A percentile compares a stretch with the other conserved stretches of the same genome.
Conservation (phyloP, 2,888 invertebrate species). For the Dryobotodes eremita region DNA sequence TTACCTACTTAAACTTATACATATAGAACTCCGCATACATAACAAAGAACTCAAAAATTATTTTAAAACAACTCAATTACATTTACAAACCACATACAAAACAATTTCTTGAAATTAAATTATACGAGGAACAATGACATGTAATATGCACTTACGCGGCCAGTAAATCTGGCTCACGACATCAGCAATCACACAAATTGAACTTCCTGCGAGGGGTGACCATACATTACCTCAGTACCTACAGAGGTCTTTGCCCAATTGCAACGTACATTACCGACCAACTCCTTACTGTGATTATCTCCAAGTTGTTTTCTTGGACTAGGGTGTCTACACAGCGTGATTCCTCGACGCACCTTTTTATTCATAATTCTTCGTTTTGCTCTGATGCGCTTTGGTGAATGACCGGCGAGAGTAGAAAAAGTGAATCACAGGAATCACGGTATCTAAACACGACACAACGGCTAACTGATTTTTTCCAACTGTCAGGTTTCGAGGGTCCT, state of each 20-base stretch:
- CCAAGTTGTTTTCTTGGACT: slow-evolving; percentile 76
- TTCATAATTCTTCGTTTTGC: slow-evolving; percentile 86
- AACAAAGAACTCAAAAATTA: background rate
- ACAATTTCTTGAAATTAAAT: slow-evolving; percentile 62
- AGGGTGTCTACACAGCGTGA: slow-evolving; percentile 88
- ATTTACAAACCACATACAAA: slow-evolving; percentile 35
- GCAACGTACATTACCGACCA: slow-evolving; percentile 70
- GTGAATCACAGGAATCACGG: slow-evolving; percentile 89
- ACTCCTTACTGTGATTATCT: slow-evolving; percentile 78
- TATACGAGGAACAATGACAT: slow-evolving; percentile 64
- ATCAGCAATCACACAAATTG: slow-evolving; percentile 75
- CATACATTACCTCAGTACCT: slow-evolving; percentile 80
- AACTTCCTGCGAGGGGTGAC: slow-evolving; percentile 85
- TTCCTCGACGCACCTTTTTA: slow-evolving; percentile 88
- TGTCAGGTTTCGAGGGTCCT: slow-evolving; percentile 58
- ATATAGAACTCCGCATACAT: background rate
- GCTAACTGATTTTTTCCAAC: slow-evolving; percentile 80
- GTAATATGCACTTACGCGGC: slow-evolving; percentile 61
- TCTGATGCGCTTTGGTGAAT: slow-evolving; percentile 88
- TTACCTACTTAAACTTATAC: background rate
- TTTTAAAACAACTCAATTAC: slow-evolving; percentile 51
- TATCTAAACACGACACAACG: slow-evolving; percentile 80
- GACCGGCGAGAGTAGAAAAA: slow-evolving; percentile 87
- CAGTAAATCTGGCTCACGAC: slow-evolving; percentile 71
- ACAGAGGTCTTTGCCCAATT: slow-evolving; percentile 76